phyloP scores from a whole-genome alignment of 1,140 invertebrate species.

The Leptopilina clavipes region DNA sequence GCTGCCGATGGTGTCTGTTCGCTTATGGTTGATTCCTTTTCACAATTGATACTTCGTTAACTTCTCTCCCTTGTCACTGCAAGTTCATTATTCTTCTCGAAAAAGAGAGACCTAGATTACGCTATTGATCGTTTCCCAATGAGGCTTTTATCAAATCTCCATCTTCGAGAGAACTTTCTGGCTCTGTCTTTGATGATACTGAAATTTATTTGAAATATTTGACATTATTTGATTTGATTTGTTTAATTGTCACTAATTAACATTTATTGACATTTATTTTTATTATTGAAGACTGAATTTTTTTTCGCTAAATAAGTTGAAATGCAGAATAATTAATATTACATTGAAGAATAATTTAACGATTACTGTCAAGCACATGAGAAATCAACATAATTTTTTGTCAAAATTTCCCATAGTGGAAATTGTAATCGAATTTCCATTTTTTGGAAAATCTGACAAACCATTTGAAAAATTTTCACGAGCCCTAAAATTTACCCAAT shows the following conservation, averaged over 20 bases:
- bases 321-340: no score
- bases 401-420: no score
- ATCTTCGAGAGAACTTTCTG: conserved; percentile 21
- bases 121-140: conserved; percentile 16
- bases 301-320: no score
- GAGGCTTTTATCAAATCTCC: conserved; percentile 25
- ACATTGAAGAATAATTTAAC: no score
- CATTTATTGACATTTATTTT: not conserved
- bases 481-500: no score
- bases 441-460: no score
- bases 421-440: no score
- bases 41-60: conserved; percentile 17
- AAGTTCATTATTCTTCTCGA: conserved; percentile 19
- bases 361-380: no score
- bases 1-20: not conserved
- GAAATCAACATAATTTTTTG: no score
- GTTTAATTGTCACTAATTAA: not conserved
- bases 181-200: conserved; percentile 15
- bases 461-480: no score
- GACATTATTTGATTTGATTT: not conserved
- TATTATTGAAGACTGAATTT: not conserved
- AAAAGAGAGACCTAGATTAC: conserved; percentile 23
- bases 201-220: conserved; percentile 21
- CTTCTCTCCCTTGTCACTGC: not conserved
- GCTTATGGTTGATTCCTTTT: not conserved